Percentiles rank a stretch among this genome's conserved stretches.
These are phyloP conservation scores for Takifugu flavidus DNA, from an alignment of 2,113 vertebrate genomes.

Conservation along the genomic window DNA sequence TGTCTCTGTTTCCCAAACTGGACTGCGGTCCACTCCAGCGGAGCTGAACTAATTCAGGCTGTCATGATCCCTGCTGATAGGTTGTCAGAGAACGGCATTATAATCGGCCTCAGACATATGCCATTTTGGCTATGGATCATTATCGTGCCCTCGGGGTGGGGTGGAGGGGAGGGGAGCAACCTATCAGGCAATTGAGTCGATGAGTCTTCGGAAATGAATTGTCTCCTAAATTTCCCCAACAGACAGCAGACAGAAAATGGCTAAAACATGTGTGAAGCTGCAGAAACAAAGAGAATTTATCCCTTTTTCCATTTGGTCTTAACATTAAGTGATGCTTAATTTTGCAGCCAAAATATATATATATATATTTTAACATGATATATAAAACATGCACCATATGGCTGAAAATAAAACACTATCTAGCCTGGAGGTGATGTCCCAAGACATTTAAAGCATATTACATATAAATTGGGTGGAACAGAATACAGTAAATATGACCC, in stretches of 20 bases:
- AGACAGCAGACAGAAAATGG: conserved; percentile 26
- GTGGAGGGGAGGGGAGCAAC: conserved; percentile 9
- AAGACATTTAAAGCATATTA: conserved; percentile 57
- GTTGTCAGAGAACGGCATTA: conserved; percentile 38
- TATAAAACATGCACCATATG: conserved; percentile 43
- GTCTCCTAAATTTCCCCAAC: conserved; percentile 49
- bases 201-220: conserved; percentile 62
- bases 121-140: conserved; percentile 63
- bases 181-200: conserved; percentile 34
- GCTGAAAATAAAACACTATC: conserved; percentile 30
- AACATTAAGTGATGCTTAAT: conserved; percentile 44
- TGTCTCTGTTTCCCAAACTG: conserved; percentile 28
- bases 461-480: conserved; percentile 56
- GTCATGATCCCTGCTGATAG: conserved; percentile 58
- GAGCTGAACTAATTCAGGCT: conserved; percentile 55
- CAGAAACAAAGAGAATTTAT: conserved; percentile 61
- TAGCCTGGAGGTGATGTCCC: conserved; percentile 23
- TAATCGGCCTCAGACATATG: conserved; percentile 63
- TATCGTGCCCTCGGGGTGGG: conserved; percentile 33
- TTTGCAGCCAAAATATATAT: conserved; percentile 33
- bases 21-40: conserved; percentile 21
- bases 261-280: conserved; percentile 28
- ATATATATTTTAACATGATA: conserved; percentile 8
- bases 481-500: conserved; percentile 1
- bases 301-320: conserved; percentile 55